Evolutionary conservation across 1,140 invertebrate species (phyloP), one percentile per base, ranked within the genome.

Genomic region (Caerostris extrusa): DNA sequence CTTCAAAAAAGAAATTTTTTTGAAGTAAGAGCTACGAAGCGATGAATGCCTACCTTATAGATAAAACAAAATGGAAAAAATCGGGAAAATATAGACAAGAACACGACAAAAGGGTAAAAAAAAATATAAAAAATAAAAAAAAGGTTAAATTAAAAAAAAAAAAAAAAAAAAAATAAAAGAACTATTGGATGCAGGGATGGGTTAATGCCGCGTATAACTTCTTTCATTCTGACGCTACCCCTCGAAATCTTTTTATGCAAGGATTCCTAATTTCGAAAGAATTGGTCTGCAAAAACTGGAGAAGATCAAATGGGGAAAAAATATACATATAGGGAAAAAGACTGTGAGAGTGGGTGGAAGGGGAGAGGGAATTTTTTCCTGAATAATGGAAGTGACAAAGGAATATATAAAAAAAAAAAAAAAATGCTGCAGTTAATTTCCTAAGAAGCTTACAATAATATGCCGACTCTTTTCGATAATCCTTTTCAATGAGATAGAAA

Each of bases 401-500:
- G 34, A 83, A 83, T 58, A 57, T n/a, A n/a, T 34, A 50, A 10
- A 83, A 58, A 17, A 58, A 19, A 19, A 50, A 12, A 12, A 77
- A 6, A 10, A 6, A 6, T 5, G n/a, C 56, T 57, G 82, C 56
- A 83, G 7, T 53, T 83, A 83, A 83, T 83, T 83, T 83, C 82
- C 82, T 83, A 83, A 83, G 82, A 83, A 83, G 82, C 82, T 83
- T 57, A 83, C 56, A 83, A 83, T 83, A 83, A 83, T 83, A 83
- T 57, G 53, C 82, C 82, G 53, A 56, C 82, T 83, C 82, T n/a
- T 58, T 83, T 83, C 56, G 56, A 83, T 83, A 83, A 83, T 83
- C 82, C 55, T 7, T 58, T 83, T 58, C 82, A 83, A 58, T 83
- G 82, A 53, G 69, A 77, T 77, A 14, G 82, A 83, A 17, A 83